Percentiles rank a stretch among this genome's conserved stretches.
Conservation (phyloP, 2,797 vertebrate genomes). For the Bovichtus variegatus region DNA sequence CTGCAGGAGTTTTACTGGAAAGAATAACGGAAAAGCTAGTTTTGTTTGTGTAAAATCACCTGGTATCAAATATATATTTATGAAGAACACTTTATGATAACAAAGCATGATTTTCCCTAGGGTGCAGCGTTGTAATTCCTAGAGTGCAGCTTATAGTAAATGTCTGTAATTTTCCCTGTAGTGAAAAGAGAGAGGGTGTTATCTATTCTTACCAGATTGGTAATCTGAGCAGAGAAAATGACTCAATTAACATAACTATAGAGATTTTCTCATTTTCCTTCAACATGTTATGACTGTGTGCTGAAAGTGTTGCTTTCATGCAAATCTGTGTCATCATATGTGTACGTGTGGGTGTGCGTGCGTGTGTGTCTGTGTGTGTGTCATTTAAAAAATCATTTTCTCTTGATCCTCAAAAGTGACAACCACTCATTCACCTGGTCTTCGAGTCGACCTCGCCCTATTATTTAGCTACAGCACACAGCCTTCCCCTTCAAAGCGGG, state of each 20-base stretch:
- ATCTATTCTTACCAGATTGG: slow-evolving; percentile 52
- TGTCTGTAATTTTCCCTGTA: slow-evolving; percentile 40
- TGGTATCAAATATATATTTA: slow-evolving; percentile 27
- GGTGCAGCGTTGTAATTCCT: slow-evolving; percentile 5
- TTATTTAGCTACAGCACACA: slow-evolving; percentile 71
- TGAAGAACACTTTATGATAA: slow-evolving; percentile 4
- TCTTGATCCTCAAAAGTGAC: slow-evolving; percentile 62
- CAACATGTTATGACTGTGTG: slow-evolving; percentile 45
- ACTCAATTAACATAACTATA: slow-evolving; percentile 53
- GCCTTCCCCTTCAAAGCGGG: slow-evolving; percentile 49
- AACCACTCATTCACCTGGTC: slow-evolving; percentile 73
- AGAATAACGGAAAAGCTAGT: slow-evolving; percentile 16
- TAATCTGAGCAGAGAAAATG: slow-evolving; percentile 52
- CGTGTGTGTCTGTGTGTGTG: not conserved
- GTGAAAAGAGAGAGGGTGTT: slow-evolving; percentile 37
- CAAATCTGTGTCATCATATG: slow-evolving; percentile 16
- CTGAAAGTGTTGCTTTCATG: slow-evolving; percentile 33
- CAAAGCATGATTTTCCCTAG: not conserved
- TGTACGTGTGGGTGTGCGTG: not conserved
- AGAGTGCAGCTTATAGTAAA: slow-evolving; percentile 25
- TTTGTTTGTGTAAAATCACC: slow-evolving; percentile 31
- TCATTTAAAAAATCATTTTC: slow-evolving; percentile 59
- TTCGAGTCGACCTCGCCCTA: slow-evolving; percentile 68
- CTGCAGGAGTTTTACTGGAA: slow-evolving; percentile 53
- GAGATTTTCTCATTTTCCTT: slow-evolving; percentile 42